phyloP scores from a whole-genome alignment of 1,140 invertebrate species.

The Carposina sasakii region DNA sequence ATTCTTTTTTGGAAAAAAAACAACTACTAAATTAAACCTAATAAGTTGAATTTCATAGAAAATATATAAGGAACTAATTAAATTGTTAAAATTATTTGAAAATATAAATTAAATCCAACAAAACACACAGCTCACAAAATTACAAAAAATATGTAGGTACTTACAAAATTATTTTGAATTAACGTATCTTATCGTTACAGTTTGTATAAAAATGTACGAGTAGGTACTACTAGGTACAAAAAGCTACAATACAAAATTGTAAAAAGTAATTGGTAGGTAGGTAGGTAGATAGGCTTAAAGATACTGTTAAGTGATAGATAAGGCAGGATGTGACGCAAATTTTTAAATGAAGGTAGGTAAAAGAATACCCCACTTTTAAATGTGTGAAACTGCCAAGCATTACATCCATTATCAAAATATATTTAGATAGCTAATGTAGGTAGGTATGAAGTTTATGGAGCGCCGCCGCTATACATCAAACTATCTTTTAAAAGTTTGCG shows the following conservation, averaged over 20 bases:
- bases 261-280: constrained; percentile 12
- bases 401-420: too few species aligned
- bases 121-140: constrained; percentile 29
- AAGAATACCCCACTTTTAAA: too few species aligned
- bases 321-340: constrained; percentile 17
- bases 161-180: constrained; percentile 9
- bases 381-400: too few species aligned
- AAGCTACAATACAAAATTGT: constrained; percentile 21
- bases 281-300: constrained; percentile 10
- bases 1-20: constrained; percentile 54
- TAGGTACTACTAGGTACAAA: constrained; percentile 21
- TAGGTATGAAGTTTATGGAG: too few species aligned
- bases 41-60: constrained; percentile 27
- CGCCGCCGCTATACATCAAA: too few species aligned
- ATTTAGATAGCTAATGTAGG: too few species aligned
- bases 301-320: constrained; percentile 13
- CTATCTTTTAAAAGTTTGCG: too few species aligned
- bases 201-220: constrained; percentile 33
- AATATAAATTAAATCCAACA: constrained; percentile 28
- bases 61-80: constrained; percentile 58
- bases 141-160: constrained; percentile 9
- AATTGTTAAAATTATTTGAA: constrained; percentile 16
- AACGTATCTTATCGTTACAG: constrained; percentile 6
- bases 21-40: constrained; percentile 39
- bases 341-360: too few species aligned